phyloP scores from a whole-genome alignment of 1,140 invertebrate species.

The Pygmarrhopalites habei region DNA sequence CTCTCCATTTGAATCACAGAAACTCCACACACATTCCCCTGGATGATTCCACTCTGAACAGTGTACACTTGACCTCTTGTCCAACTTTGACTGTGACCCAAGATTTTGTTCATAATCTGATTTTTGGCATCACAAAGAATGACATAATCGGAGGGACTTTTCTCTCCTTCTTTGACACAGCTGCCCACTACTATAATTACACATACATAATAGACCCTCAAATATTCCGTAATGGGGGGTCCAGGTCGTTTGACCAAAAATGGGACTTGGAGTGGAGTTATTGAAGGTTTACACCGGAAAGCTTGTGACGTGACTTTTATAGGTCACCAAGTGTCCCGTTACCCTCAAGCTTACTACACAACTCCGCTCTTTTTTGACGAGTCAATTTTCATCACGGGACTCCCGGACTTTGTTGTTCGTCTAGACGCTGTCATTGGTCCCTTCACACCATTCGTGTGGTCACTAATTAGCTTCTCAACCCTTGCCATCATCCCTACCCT shows the following conservation, averaged over 20 bases:
- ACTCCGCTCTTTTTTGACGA: neutral
- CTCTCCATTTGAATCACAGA: too few species aligned
- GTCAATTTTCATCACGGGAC: neutral
- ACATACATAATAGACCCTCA: neutral
- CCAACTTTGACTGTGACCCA: too few species aligned
- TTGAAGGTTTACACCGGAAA: neutral
- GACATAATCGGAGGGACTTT: neutral
- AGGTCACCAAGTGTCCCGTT: slow-evolving; percentile 1
- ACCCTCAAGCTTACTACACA: neutral
- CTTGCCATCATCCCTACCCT: neutral
- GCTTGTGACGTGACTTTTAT: neutral
- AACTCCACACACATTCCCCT: too few species aligned
- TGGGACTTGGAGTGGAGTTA: neutral
- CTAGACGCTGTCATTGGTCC: neutral
- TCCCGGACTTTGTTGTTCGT: neutral
- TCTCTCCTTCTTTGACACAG: neutral
- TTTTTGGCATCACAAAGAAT: too few species aligned
- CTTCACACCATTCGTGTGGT: neutral
- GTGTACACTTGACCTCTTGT: too few species aligned
- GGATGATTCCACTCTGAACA: too few species aligned
- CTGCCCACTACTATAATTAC: neutral
- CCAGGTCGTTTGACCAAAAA: neutral
- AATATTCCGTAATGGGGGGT: neutral
- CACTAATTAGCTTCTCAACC: neutral
- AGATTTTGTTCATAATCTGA: too few species aligned